phyloP scores from a whole-genome alignment of 1,140 invertebrate species.

The Panagrolaimus sp. region DNA sequence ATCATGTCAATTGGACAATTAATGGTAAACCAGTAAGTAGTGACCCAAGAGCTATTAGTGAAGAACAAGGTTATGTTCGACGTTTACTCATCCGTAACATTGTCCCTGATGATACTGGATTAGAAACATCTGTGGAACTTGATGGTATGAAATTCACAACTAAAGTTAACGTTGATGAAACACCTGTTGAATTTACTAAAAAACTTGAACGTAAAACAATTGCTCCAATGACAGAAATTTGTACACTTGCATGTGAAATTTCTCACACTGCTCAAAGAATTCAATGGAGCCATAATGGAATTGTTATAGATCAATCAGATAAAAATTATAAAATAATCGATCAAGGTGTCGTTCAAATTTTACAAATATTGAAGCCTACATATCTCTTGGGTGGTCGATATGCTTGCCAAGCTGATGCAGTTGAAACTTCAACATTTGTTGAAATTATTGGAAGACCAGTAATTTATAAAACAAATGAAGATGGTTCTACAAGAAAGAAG shows the following conservation, averaged over 20 bases:
- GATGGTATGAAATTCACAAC: slow-evolving; percentile 30
- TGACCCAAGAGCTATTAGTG: slow-evolving; percentile 27
- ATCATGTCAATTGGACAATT: slow-evolving; percentile 47
- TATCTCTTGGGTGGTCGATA: slow-evolving; percentile 42
- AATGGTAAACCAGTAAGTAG: slow-evolving; percentile 38
- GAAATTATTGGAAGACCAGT: slow-evolving; percentile 44
- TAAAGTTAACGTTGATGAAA: slow-evolving; percentile 47
- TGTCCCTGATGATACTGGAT: slow-evolving; percentile 35
- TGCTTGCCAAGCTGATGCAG: slow-evolving; percentile 37
- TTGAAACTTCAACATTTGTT: slow-evolving; percentile 44
- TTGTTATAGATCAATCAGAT: slow-evolving; percentile 7
- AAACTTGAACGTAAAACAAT: slow-evolving; percentile 42
- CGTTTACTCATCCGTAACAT: slow-evolving; percentile 42
- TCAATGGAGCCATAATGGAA: slow-evolving; percentile 36
- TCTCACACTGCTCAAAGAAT: slow-evolving; percentile 44
- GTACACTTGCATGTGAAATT: slow-evolving; percentile 34
- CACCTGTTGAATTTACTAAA: slow-evolving; percentile 48
- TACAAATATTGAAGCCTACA: slow-evolving; percentile 35
- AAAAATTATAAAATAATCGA: slow-evolving; percentile 26
- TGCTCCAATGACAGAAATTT: slow-evolving; percentile 33
- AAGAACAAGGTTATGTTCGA: slow-evolving; percentile 41
- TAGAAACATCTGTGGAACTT: slow-evolving; percentile 22
- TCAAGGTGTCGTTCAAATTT: slow-evolving; percentile 25
- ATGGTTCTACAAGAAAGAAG: slow-evolving; percentile 9
- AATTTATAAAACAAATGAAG: slow-evolving; percentile 16